Evolutionary conservation across 2,113 vertebrate species (phyloP), one percentile per base, ranked within the genome.

Genomic region (Tursiops truncatus): DNA sequence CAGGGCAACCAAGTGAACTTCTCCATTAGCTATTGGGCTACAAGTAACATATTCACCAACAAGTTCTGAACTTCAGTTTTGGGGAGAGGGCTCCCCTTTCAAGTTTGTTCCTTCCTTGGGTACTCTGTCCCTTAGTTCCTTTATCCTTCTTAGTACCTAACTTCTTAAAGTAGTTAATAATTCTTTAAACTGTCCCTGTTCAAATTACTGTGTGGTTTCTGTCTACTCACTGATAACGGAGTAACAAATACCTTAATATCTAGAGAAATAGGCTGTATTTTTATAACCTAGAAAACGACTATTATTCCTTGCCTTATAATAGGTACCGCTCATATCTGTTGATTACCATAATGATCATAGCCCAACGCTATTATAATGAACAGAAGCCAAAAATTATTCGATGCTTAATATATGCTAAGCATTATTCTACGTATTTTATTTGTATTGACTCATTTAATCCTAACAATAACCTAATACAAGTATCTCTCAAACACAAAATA

Each of bases 401-500:
- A 28, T 76, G 11, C 6, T 74, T 80, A 92, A 47, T 85, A 71
- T 63, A 87, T 36, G 41, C 44, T 77, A 90, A 76, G 2, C 14
- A 82, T 50, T 68, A 71, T 38, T 76, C 60, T 80, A 89, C 12
- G 6, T 20, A 89, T 15, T 89, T 91, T 94, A 73, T 56, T 56
- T 95, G 33, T 5, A 93, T 23, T 76, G 73, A 95, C 11, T 91
- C 33, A 90, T n/a, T 62, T 82, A 93, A 95, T 83, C 13, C 25
- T 95, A 96, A 92, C 12, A 82, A 58, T n/a, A 73, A 81, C n/a
- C 41, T 76, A 67, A 36, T 73, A 53, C 67, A 86, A 94, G 62
- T 70, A 89, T 36, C 18, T 93, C 81, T 88, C 38, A 77, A 15
- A 26, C 10, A 60, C 25, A 91, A 94, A 77, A 92, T 63, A 82